These are phyloP conservation scores for Harpegnathos saltator DNA, from an alignment of 1,140 invertebrate species.

Conservation along the genomic window DNA sequence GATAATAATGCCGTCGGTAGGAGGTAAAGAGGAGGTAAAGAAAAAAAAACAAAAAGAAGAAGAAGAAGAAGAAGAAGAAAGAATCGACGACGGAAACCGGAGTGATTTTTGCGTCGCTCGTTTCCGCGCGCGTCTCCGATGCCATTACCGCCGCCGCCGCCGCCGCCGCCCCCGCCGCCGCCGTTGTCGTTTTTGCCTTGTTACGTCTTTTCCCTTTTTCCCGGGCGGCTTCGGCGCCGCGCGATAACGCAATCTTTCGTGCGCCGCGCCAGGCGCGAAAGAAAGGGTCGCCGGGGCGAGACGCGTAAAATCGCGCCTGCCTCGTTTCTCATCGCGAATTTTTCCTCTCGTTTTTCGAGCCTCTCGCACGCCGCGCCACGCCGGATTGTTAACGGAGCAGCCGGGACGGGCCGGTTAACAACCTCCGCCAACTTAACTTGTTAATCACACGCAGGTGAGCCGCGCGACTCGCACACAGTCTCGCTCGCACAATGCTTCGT, in stretches of 20 bases:
- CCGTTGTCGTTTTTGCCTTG: background rate
- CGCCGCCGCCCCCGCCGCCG: background rate
- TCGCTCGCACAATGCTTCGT: background rate
- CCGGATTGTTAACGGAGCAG: background rate
- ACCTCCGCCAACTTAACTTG: slow-evolving; percentile 20
- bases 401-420: background rate
- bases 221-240: background rate
- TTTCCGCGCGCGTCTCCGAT: slow-evolving; percentile 20
- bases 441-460: slow-evolving; percentile 13
- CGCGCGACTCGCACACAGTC: background rate
- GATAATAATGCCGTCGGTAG: slow-evolving; percentile 28
- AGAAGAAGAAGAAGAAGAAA: slow-evolving; percentile 2
- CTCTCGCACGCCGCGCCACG: too few species aligned
- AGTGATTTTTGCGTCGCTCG: slow-evolving; percentile 21
- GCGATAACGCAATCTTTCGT: slow-evolving; percentile 11
- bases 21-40: background rate
- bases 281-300: background rate
- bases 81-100: background rate
- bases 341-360: background rate
- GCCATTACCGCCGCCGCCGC: background rate
- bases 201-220: background rate
- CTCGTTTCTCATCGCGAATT: background rate
- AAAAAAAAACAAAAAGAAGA: background rate
- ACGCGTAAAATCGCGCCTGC: background rate
- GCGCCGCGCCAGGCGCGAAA: background rate